phyloP scores from a whole-genome alignment of 2,888 invertebrate species.

The Xanthorhoe designata region DNA sequence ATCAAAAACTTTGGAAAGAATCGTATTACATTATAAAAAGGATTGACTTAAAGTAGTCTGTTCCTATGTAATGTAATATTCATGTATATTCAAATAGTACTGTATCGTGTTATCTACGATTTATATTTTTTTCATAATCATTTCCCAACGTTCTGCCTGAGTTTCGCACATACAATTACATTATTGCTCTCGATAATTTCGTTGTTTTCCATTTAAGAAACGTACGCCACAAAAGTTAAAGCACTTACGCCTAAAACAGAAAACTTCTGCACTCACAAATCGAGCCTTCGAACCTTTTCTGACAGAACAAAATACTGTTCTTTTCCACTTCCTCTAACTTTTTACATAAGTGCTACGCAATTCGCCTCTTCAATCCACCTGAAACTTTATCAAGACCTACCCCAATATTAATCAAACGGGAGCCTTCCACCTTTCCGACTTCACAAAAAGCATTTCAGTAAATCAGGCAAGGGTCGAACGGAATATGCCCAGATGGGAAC shows the following conservation, averaged over 20 bases:
- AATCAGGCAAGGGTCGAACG: slow-evolving; percentile 36
- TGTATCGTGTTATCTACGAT: too few species aligned
- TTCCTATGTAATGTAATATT: too few species aligned
- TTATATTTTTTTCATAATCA: too few species aligned
- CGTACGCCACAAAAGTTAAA: neutral
- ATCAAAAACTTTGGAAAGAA: too few species aligned
- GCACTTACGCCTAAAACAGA: neutral
- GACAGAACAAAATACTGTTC: slow-evolving; percentile 9
- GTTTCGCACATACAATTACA: too few species aligned
- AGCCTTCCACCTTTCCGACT: slow-evolving; percentile 35
- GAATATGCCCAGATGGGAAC: slow-evolving; percentile 26
- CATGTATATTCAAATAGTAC: too few species aligned
- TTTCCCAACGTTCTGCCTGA: too few species aligned
- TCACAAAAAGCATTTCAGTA: slow-evolving; percentile 34
- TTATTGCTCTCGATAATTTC: neutral
- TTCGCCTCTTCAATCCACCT: slow-evolving; percentile 25
- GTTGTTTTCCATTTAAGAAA: neutral
- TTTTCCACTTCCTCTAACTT: slow-evolving; percentile 5
- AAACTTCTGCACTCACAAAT: slow-evolving; percentile 8
- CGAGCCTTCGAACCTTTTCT: slow-evolving; percentile 1
- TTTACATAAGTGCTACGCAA: slow-evolving; percentile 15
- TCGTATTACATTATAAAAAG: too few species aligned
- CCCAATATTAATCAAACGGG: slow-evolving; percentile 37
- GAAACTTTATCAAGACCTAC: slow-evolving; percentile 38
- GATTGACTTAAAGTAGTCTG: too few species aligned